Evolutionary conservation across 2,113 vertebrate species (phyloP), one percentile per base, ranked within the genome.

Genomic region (Macaca mulatta): DNA sequence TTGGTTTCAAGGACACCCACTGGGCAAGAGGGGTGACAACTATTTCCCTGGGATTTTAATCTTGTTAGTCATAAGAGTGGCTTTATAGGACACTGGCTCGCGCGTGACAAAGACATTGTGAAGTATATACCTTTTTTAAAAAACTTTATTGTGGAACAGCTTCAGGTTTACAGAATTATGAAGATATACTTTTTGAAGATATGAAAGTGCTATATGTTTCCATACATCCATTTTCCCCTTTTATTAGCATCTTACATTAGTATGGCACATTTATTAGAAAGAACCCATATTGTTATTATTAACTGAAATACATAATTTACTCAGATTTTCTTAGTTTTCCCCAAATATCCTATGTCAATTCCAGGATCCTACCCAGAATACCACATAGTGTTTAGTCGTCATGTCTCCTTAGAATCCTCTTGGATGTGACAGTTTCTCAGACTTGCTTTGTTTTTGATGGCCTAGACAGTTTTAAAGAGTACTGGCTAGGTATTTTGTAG

Each of bases 31-130:
- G 38, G 13, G 59, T 12, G 35, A 69, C 20, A 45, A n/a, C 2
- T 30, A 18, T n/a, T 89, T 91, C 32, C 57, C 43, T 80, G 14
- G 14, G 27, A n/a, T 93, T 96, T 94, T 27, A 75, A 30, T 11
- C 55, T 6, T 25, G 8, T 70, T 18, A 30, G 30, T n/a, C 9
- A 1, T 7, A 22, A 55, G 23, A 93, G 10, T 43, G 32, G 16
- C 14, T 55, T 2, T 27, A 11, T 7, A 67, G 40, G 0, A 1
- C 6, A 18, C 32, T 78, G 50, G n/a, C 2, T 82, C 5, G 22
- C 2, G 0, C 0, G 0, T 45, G n/a, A 55, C 43, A 89, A 83
- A 79, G 45, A 17, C 22, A n/a, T 50, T 11, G 17, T 16, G 57
- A 64, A 25, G 6, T 84, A 32, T 80, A 38, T 23, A 61, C 1